Percentiles rank a stretch among this genome's conserved stretches.
phyloP scores from a whole-genome alignment of 37 sponge, comb jelly and placozoan genomes.

The Crambe crambe region DNA sequence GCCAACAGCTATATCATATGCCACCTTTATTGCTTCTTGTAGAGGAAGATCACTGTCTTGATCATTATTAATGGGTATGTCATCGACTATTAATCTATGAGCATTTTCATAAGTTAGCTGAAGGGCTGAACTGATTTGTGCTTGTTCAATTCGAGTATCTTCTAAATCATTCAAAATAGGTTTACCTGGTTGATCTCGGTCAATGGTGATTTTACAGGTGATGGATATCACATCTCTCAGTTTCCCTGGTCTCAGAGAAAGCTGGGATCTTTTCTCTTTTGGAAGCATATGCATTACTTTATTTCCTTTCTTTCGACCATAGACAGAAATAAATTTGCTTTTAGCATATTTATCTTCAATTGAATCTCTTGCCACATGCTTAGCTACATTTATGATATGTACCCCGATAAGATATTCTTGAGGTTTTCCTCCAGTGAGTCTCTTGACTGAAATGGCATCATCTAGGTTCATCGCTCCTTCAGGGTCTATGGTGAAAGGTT shows the following conservation, averaged over 20 bases:
- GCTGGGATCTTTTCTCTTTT: neutral
- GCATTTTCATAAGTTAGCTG: slow-evolving; percentile 55
- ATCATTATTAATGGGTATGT: neutral
- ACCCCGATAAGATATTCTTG: slow-evolving; percentile 29
- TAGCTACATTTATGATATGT: slow-evolving; percentile 49
- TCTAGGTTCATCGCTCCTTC: slow-evolving; percentile 10
- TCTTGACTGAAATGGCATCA: slow-evolving; percentile 21
- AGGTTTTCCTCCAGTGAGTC: neutral
- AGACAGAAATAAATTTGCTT: slow-evolving; percentile 18
- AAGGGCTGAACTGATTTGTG: slow-evolving; percentile 24
- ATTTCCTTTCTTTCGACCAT: neutral
- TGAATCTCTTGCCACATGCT: neutral
- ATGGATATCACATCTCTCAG: slow-evolving; percentile 29
- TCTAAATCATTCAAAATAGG: neutral
- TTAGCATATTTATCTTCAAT: slow-evolving; percentile 10
- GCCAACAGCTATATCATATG: slow-evolving; percentile 31
- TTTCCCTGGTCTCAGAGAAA: slow-evolving; percentile 18
- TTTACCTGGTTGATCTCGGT: neutral
- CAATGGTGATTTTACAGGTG: slow-evolving; percentile 2
- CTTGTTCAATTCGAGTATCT: slow-evolving; percentile 9
- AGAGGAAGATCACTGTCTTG: slow-evolving; percentile 3
- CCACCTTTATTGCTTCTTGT: slow-evolving; percentile 4
- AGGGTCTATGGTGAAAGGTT: slow-evolving; percentile 36
- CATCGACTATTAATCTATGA: slow-evolving; percentile 23
- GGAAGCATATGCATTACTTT: slow-evolving; percentile 34